phyloP scores from a whole-genome alignment of 1,140 invertebrate species.

The Varroa destructor region DNA sequence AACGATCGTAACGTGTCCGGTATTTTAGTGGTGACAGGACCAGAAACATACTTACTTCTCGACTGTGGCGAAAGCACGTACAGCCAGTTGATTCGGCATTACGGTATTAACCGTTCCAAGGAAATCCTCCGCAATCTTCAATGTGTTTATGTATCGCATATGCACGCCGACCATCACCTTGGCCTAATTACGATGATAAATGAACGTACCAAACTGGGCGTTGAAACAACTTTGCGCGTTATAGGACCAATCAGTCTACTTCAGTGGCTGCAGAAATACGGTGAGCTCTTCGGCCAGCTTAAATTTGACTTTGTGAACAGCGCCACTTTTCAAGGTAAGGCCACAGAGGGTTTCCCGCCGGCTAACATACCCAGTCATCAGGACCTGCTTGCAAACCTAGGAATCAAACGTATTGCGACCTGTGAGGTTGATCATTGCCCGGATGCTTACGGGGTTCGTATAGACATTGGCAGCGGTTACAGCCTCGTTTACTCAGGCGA shows the following conservation, averaged over 20 bases:
- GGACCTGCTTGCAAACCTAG: not conserved
- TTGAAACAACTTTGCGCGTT: slow-evolving; percentile 17
- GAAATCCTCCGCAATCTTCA: slow-evolving; percentile 53
- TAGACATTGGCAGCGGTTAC: slow-evolving; percentile 35
- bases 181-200: slow-evolving; percentile 56
- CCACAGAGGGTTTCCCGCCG: not conserved
- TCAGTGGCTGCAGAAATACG: slow-evolving; percentile 28
- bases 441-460: slow-evolving; percentile 33
- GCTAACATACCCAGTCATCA: too few species aligned
- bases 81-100: slow-evolving; percentile 68
- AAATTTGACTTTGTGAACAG: not conserved
- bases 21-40: slow-evolving; percentile 53
- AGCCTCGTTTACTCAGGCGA: slow-evolving; percentile 43
- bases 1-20: slow-evolving; percentile 78
- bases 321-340: not conserved
- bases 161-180: slow-evolving; percentile 90
- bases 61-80: slow-evolving; percentile 90
- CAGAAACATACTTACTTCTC: slow-evolving; percentile 50
- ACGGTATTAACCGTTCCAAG: slow-evolving; percentile 50
- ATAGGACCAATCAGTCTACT: slow-evolving; percentile 28
- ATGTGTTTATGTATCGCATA: slow-evolving; percentile 73
- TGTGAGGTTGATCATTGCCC: slow-evolving; percentile 33
- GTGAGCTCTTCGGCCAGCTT: not conserved
- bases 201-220: slow-evolving; percentile 41
- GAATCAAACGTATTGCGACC: not conserved